Conservation (phyloP, 2,797 vertebrate genomes). For the Sardinella longiceps region DNA sequence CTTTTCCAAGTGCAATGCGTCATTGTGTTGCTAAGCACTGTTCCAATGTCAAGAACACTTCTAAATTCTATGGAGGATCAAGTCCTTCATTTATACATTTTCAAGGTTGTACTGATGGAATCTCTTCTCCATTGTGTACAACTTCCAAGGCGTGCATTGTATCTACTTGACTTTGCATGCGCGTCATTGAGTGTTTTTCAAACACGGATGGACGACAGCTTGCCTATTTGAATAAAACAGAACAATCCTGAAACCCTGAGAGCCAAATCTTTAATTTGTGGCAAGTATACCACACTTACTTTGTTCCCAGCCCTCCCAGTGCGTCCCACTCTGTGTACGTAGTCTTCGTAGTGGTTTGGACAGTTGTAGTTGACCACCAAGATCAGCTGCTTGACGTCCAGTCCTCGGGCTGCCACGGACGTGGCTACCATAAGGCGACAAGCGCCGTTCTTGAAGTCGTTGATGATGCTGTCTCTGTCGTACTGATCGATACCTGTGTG, state of each 20-base stretch:
- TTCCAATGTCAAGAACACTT: no score
- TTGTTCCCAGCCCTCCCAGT: constrained; percentile 97
- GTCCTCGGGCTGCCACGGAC: constrained; percentile 92
- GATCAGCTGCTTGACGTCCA: constrained; percentile 95
- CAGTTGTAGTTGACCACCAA: constrained; percentile 96
- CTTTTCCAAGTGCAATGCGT: no score
- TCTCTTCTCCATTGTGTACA: no score
- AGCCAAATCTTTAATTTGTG: no score
- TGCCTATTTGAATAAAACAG: neutral
- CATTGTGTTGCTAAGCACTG: no score
- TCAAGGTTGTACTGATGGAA: no score
- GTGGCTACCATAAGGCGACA: constrained; percentile 97
- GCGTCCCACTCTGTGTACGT: constrained; percentile 94
- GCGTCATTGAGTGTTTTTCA: no score
- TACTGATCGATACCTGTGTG: constrained; percentile 95
- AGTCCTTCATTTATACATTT: no score
- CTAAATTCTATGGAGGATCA: no score
- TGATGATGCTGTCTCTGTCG: constrained; percentile 97
- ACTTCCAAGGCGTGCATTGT: no score
- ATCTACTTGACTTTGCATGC: no score
- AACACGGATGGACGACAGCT: no score
- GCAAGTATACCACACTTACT: constrained; percentile 64
- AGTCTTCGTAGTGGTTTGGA: constrained; percentile 98
- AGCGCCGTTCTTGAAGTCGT: constrained; percentile 94
- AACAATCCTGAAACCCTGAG: neutral